phyloP scores from a whole-genome alignment of 92 coral and sea anemone genomes.

The Meandrina meandrites region DNA sequence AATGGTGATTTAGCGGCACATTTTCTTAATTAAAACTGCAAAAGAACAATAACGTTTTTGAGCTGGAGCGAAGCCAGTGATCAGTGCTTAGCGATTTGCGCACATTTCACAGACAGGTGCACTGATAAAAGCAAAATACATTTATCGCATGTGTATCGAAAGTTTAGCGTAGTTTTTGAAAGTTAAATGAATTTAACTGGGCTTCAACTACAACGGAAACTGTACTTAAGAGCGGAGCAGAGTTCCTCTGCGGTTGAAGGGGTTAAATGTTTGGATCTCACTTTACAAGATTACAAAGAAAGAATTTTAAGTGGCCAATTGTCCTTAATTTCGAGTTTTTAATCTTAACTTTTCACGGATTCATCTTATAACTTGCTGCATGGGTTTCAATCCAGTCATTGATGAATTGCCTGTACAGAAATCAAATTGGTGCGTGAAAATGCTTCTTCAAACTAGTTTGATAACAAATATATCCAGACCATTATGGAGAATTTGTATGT shows the following conservation, averaged over 20 bases:
- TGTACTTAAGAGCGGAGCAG: too few species aligned
- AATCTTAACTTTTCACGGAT: too few species aligned
- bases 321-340: too few species aligned
- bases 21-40: neutral
- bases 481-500: neutral
- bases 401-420: too few species aligned
- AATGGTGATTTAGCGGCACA: slow-evolving; percentile 15
- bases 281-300: too few species aligned
- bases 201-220: neutral
- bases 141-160: neutral
- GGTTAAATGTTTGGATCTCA: too few species aligned
- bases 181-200: neutral
- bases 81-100: neutral
- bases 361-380: too few species aligned
- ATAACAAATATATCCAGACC: neutral
- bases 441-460: too few species aligned
- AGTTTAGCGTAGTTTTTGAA: neutral
- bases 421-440: too few species aligned
- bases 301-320: too few species aligned
- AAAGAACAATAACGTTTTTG: neutral
- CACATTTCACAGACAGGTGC: neutral
- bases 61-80: neutral
- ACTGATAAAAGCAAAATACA: neutral
- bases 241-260: too few species aligned
- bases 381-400: too few species aligned